These are phyloP conservation scores for Scaptomyza cyrtandrae DNA, from an alignment of 2,888 invertebrate species.

Conservation along the genomic window DNA sequence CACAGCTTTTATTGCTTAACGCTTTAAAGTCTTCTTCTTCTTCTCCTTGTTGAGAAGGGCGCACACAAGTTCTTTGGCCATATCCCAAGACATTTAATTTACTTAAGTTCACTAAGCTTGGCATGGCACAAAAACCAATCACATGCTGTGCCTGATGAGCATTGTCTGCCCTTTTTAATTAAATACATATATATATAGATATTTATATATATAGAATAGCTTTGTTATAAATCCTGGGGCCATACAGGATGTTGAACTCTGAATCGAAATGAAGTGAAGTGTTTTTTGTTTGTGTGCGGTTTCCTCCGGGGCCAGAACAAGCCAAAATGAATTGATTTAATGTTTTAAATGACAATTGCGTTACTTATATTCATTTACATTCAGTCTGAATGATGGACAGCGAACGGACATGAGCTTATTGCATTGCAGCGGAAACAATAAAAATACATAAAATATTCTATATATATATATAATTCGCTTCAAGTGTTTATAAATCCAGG, in stretches of 20 bases:
- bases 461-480: slow-evolving; percentile 39
- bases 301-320: slow-evolving; percentile 18
- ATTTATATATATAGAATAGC: background rate
- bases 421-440: slow-evolving; percentile 39
- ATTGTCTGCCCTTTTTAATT: slow-evolving; percentile 63
- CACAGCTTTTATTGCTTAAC: slow-evolving; percentile 60
- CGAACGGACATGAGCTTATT: slow-evolving; percentile 19
- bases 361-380: slow-evolving; percentile 50
- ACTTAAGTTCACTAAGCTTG: slow-evolving; percentile 64
- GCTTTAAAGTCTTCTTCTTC: slow-evolving; percentile 29
- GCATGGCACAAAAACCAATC: slow-evolving; percentile 47
- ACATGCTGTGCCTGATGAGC: slow-evolving; percentile 41
- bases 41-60: background rate
- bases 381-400: slow-evolving; percentile 35
- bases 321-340: slow-evolving; percentile 65
- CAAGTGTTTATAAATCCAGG: slow-evolving; percentile 41
- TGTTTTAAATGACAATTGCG: slow-evolving; percentile 54
- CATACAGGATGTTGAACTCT: slow-evolving; percentile 10
- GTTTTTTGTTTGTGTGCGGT: slow-evolving; percentile 23
- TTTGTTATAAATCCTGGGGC: slow-evolving; percentile 14
- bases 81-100: slow-evolving; percentile 65
- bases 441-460: background rate
- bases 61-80: slow-evolving; percentile 18
- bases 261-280: slow-evolving; percentile 1
- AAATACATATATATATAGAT: slow-evolving; percentile 47